Conservation (phyloP, 2,113 vertebrate genomes). For the Apistogramma diplotaenia region DNA sequence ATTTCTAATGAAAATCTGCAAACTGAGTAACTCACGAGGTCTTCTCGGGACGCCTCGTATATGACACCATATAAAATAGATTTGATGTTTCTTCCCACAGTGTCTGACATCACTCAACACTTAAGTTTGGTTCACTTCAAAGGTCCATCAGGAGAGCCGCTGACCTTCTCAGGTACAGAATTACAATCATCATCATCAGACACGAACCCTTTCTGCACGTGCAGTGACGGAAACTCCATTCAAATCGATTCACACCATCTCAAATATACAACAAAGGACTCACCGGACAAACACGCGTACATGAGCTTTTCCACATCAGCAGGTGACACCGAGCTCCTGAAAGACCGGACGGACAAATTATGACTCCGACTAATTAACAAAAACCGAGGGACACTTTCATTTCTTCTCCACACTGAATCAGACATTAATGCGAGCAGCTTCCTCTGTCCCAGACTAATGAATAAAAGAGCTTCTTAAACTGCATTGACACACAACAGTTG, state of each 20-base stretch:
- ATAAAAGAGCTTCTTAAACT: background rate
- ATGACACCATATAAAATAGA: background rate
- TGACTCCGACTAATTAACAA: constrained; percentile 10
- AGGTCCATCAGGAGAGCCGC: background rate
- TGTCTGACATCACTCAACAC: background rate
- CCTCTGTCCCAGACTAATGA: constrained; percentile 33
- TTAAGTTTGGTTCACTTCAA: background rate
- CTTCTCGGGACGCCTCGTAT: background rate
- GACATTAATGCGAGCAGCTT: background rate
- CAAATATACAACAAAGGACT: background rate
- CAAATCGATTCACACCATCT: background rate
- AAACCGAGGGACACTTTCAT: background rate
- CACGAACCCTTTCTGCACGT: background rate
- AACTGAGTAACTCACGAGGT: background rate
- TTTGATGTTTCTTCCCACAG: background rate
- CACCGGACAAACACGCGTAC: too few relatives aligned
- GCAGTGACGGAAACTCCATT: background rate
- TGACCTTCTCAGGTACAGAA: background rate
- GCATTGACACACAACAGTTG: constrained; percentile 11
- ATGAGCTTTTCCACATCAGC: background rate
- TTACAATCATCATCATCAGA: too few relatives aligned
- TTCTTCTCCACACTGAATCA: background rate
- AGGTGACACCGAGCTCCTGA: background rate
- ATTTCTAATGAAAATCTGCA: background rate
- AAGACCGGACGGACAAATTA: background rate